phyloP scores from a whole-genome alignment of 2,113 vertebrate species.

The Tympanuchus pallidicinctus region DNA sequence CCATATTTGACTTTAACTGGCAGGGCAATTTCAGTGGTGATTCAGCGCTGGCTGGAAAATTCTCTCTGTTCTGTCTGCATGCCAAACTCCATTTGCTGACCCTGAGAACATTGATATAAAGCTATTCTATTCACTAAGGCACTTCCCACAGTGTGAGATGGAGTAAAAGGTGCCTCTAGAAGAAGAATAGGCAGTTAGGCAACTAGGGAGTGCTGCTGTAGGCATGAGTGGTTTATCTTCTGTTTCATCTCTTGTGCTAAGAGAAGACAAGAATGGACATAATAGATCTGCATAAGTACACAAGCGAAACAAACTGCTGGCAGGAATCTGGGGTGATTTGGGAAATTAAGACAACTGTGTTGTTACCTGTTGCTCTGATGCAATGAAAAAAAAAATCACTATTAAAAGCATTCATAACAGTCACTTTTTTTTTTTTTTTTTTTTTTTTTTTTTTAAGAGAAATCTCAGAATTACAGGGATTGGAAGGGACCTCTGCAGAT shows the following conservation, averaged over 20 bases:
- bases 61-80: not conserved
- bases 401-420: not conserved
- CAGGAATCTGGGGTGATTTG: not conserved
- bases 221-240: conserved; percentile 23
- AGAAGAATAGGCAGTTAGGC: not conserved
- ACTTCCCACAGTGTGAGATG: not conserved
- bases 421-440: too few species aligned
- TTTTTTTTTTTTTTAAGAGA: too few species aligned
- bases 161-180: not conserved
- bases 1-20: not conserved
- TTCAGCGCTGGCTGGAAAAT: not conserved
- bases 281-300: conserved; percentile 12
- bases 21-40: not conserved
- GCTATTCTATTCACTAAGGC: conserved; percentile 4
- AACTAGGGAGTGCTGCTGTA: not conserved
- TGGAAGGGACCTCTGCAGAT: too few species aligned
- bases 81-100: not conserved
- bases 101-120: not conserved
- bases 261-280: conserved; percentile 33
- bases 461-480: too few species aligned
- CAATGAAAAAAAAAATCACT: not conserved
- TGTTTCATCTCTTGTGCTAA: conserved; percentile 41
- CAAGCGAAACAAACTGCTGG: not conserved
- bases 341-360: not conserved
- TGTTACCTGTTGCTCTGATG: not conserved